Conservation (phyloP, 1,140 invertebrate genomes). For the Vollenhovia emeryi region DNA sequence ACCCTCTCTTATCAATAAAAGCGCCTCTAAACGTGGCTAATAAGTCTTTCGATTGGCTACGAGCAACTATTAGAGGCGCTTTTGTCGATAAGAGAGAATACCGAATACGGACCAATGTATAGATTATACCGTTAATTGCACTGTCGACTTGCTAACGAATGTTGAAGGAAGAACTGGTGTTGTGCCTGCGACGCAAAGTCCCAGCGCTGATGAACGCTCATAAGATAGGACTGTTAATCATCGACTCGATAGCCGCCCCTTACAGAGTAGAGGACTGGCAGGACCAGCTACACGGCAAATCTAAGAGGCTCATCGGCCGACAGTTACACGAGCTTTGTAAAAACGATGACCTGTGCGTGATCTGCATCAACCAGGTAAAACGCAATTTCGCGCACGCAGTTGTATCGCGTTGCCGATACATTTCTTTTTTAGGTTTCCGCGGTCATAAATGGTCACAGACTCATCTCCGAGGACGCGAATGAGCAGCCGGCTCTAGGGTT, state of each 20-base stretch:
- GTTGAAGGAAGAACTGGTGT: slow-evolving; percentile 86
- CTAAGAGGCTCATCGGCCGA: slow-evolving; percentile 86
- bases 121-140: neutral
- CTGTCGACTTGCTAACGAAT: neutral
- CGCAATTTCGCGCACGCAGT: slow-evolving; percentile 9
- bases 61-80: too few species aligned
- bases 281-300: slow-evolving; percentile 85
- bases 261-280: slow-evolving; percentile 88
- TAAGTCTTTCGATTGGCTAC: too few species aligned
- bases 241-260: slow-evolving; percentile 92
- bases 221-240: slow-evolving; percentile 88
- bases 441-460: slow-evolving; percentile 70
- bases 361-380: slow-evolving; percentile 92
- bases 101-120: too few species aligned
- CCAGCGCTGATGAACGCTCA: slow-evolving; percentile 83
- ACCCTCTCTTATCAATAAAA: too few species aligned
- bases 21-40: too few species aligned
- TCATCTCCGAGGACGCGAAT: slow-evolving; percentile 65
- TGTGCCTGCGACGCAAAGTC: slow-evolving; percentile 86
- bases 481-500: slow-evolving; percentile 87
- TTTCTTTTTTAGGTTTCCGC: slow-evolving; percentile 80
- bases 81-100: too few species aligned
- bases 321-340: slow-evolving; percentile 87
- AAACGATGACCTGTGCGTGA: slow-evolving; percentile 86
- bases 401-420: neutral